Evolutionary conservation across 2,797 vertebrate genomes (phyloP), one percentile per base, ranked within the genome.

Genomic region (Gymnothorax javanicus): DNA sequence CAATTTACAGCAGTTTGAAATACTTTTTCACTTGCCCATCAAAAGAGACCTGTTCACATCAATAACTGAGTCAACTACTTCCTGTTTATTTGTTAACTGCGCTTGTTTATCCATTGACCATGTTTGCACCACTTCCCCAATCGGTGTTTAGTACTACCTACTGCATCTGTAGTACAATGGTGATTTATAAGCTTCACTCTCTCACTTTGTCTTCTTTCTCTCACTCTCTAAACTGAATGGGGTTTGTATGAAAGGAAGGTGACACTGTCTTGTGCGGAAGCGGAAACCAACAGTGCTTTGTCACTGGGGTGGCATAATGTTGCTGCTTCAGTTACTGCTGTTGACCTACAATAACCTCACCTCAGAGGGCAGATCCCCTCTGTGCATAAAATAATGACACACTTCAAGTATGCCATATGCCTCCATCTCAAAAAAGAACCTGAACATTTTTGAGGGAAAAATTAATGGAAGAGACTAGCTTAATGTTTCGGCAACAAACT

Each of bases 221-320:
- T 87, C 91, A 9, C 60, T 62, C 11, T 60, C 9, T 62, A 13
- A 17, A 4, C 1, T 62, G 11, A 62, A 91, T 93, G 93, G 86
- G 85, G 79, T 56, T 83, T 89, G 90, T 50, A 85, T 92, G 94
- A 94, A 94, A 95, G 93, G 91, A 85, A 15, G 82, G 59, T 13
- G 56, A 73, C 25, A 84, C 81, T 79, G 25, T 33, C 64, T 56
- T 86, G 64, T 56, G 17, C 17, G 20, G 43, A 82, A 79, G 27
- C n/a, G 82, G 67, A 73, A 83, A 87, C 81, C 20, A 12, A 81
- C 54, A 95, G 94, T 93, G 95, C 94, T 94, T 95, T 93, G 94
- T 96, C 94, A 95, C 94, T 89, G 89, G 92, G 88, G 91, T 64
- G 92, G 92, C 90, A 93, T 92, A 94, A 91, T 92, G 81, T 87